Conservation (phyloP, 2,113 vertebrate genomes). For the Carassius gibelio region DNA sequence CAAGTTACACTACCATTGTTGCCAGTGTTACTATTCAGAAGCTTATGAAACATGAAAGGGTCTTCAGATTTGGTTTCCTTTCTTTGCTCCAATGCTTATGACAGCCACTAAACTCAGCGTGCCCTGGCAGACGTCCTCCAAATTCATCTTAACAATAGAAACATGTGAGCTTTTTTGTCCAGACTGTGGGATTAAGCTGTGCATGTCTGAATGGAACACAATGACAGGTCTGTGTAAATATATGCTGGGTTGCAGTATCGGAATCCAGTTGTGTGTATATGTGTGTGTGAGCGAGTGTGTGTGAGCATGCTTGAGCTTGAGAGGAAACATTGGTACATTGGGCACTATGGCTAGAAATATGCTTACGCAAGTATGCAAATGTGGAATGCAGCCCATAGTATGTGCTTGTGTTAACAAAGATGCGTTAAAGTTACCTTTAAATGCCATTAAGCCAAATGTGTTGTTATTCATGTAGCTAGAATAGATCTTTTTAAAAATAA, state of each 20-base stretch:
- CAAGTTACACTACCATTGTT: background rate
- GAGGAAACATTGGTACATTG: background rate
- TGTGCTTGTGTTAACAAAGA: background rate
- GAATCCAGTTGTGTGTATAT: background rate
- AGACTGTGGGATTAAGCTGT: slow-evolving; percentile 52
- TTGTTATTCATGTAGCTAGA: no score
- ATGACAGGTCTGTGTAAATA: slow-evolving; percentile 23
- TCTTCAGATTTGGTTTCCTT: slow-evolving; percentile 34
- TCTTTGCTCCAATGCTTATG: slow-evolving; percentile 34
- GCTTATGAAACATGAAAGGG: slow-evolving; percentile 41
- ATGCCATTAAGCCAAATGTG: background rate
- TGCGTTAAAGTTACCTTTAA: background rate
- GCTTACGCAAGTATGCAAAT: background rate
- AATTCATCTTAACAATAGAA: slow-evolving; percentile 39
- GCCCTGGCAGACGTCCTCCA: slow-evolving; percentile 35
- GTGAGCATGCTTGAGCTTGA: slow-evolving; percentile 9
- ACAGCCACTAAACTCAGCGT: slow-evolving; percentile 45
- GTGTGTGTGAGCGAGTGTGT: slow-evolving; percentile 2
- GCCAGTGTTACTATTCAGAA: slow-evolving; percentile 28
- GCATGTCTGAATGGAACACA: slow-evolving; percentile 36
- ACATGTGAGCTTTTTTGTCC: slow-evolving; percentile 46
- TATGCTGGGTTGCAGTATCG: slow-evolving; percentile 30
- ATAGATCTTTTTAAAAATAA: no score
- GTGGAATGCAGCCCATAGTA: background rate
- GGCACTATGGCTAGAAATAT: background rate